Base-by-base conservation (phyloP, 2,113 vertebrate genomes). In the Syrrhaptes paradoxus region DNA sequence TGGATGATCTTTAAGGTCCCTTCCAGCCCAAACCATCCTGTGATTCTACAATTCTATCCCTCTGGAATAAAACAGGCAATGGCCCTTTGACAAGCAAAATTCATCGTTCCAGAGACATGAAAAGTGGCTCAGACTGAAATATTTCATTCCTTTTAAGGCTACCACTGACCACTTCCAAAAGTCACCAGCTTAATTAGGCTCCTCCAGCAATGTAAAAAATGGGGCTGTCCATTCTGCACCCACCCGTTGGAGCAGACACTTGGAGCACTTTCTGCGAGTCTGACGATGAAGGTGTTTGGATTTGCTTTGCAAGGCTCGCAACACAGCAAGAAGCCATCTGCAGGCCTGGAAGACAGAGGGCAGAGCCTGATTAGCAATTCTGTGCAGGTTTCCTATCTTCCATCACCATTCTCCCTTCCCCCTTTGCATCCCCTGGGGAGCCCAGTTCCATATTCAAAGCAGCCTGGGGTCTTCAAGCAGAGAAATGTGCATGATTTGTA, bases 401-500 rank as follows among this genome's bases (percentile, higher is more conserved):
- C 82, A 84, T 92, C 90, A 51, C 62, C 2, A 2, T 52, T 74
- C 62, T 94, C 76, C 76, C 95, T 86, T 96, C 94, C 96, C 82
- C 85, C 96, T 75, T 57, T 3, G 0, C 52, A 95, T 58, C 57
- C 97, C 97, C 85, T 38, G 62, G 95, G 85, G 95, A 97, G 61
- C 86, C 41, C 76, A 85, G 94, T 93, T 97, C 93, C 94, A 96
- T 96, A 96, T 97, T 97, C 96, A 97, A 96, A 97, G 95, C 80
- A 96, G 96, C 96, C 97, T 81, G 80, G 75, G 95, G 96, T 97
- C 96, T 96, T 96, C 96, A 95, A 93, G 92, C 96, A 97, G 93
- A 97, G 95, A 98, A 97, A 97, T 81, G 95, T 89, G 94, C 90
- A 87, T 97, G 96, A 96, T 97, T 97, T 95, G 92, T 95, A 89